Evolutionary conservation across 2,888 invertebrate species (phyloP), one percentile per base, ranked within the genome.

Genomic region (Ceratothoa steindachneri): DNA sequence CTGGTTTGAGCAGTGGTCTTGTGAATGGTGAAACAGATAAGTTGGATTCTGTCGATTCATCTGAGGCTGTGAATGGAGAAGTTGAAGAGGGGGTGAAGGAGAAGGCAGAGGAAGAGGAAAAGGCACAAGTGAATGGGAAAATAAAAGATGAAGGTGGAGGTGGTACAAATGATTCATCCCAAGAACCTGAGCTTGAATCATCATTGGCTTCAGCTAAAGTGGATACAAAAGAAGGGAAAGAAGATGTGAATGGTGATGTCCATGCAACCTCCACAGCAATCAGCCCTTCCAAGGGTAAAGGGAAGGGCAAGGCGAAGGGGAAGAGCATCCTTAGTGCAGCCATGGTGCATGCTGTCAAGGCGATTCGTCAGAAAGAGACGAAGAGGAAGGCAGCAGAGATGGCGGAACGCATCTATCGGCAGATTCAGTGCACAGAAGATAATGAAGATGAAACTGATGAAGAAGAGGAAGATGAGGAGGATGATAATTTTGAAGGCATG

Each of bases 51-150:
- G n/a, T n/a, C n/a, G n/a, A n/a, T n/a, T n/a, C n/a, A n/a, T n/a
- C n/a, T n/a, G n/a, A n/a, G n/a, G n/a, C 65, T n/a, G 71, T 66
- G 29, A 76, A 79, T 52, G 77, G 65, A 0, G 77, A 69, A n/a
- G n/a, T 81, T 7, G 82, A 83, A 60, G 84, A 88, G 4, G 88
- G 87, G 60, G 87, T 86, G 51, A 87, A 85, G 7, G 85, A 77
- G 69, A 87, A 87, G 60, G 86, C 84, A 76, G 88, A 88, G 52
- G 88, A 88, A 60, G 89, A 89, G 79, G 88, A 89, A 77, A 89
- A 89, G 80, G 88, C 9, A 30, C 41, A 66, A 31, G 28, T 29
- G 60, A 74, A 76, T 27, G 55, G 55, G 7, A 55, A 51, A 30
- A 41, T 73, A 19, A 69, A 75, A 2, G 30, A 66, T 22, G 28